Evolutionary conservation across 2,888 invertebrate genomes (phyloP).

Genomic region (Watsonalla binaria): DNA sequence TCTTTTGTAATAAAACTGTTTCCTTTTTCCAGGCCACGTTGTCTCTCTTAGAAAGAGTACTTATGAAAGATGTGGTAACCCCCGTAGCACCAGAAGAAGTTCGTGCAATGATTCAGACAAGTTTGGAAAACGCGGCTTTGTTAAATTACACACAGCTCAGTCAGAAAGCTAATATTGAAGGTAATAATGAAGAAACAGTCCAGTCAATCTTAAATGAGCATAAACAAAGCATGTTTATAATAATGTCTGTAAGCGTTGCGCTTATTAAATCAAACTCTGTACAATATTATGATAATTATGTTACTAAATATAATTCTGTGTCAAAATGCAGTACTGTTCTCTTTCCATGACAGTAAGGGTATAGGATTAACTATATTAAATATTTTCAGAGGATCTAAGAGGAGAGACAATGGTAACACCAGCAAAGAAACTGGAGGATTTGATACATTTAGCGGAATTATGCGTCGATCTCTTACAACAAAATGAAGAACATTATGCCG

Average conservation of each 20-base stretch:
- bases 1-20: neutral
- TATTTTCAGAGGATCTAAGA: conserved; percentile 83
- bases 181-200: conserved; percentile 57
- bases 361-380: neutral
- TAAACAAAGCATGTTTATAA: too few relatives aligned
- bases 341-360: neutral
- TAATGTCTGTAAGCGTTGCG: too few relatives aligned
- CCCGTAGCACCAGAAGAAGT: conserved; percentile 98
- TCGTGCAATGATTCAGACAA: conserved; percentile 95
- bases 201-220: neutral
- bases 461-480: conserved; percentile 99
- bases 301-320: neutral
- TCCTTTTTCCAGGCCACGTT: conserved; percentile 84
- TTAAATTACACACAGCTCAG: conserved; percentile 98
- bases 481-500: conserved; percentile 99
- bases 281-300: neutral
- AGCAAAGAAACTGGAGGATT: conserved; percentile 95
- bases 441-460: conserved; percentile 97
- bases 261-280: neutral
- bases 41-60: conserved; percentile 95
- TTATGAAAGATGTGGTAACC: conserved; percentile 99
- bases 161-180: conserved; percentile 98
- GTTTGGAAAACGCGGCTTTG: conserved; percentile 97
- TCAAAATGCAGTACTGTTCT: neutral
- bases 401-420: conserved; percentile 91